Evolutionary conservation across 2,888 invertebrate genomes (phyloP).

Genomic region (Lamellibrachia satsuma): DNA sequence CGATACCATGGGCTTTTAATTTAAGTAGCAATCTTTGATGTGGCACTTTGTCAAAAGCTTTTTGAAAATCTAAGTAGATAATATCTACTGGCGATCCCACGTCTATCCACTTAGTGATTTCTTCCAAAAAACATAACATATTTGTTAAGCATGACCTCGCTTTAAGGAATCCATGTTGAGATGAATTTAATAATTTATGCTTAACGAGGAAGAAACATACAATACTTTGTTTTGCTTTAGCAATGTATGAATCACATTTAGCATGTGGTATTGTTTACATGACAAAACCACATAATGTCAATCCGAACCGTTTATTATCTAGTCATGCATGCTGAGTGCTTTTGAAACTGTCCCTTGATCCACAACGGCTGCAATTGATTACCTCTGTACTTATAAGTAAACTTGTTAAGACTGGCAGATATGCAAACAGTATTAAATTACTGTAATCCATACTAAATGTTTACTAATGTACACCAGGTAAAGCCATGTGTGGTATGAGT

Average conservation of each 20-base stretch:
- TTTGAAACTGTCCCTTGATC: background rate
- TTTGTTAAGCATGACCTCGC: no score
- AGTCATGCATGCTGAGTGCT: background rate
- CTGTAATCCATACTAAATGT: background rate
- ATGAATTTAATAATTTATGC: no score
- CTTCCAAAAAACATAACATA: no score
- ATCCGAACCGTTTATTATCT: background rate
- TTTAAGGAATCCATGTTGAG: no score
- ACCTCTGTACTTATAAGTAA: background rate
- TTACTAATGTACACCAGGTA: background rate
- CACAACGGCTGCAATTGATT: background rate
- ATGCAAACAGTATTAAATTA: background rate
- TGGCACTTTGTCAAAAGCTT: no score
- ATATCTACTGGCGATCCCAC: no score
- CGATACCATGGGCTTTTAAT: no score
- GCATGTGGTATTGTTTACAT: background rate
- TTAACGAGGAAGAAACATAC: no score
- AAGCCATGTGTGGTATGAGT: background rate
- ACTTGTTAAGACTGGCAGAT: background rate
- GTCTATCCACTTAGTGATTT: no score
- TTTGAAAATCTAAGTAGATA: no score
- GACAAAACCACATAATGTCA: background rate
- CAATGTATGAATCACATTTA: background rate
- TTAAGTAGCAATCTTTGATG: no score
- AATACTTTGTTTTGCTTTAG: background rate